Evolutionary conservation across 2,888 invertebrate species (phyloP), one percentile per base, ranked within the genome.

Genomic region (Stramonita haemastoma): DNA sequence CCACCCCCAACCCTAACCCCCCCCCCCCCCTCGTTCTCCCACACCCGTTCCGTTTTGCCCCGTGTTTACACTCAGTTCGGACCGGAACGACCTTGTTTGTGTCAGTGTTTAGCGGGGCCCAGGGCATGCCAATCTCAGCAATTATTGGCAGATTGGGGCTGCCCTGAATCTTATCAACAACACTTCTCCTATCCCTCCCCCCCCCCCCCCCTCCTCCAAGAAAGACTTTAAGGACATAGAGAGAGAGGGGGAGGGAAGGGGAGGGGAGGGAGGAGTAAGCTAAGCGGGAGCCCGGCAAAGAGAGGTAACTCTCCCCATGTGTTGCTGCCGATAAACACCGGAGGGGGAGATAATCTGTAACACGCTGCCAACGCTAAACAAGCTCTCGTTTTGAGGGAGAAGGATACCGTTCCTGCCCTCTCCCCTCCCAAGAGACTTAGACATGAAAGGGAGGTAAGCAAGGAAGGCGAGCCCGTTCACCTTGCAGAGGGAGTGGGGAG

Each of bases 251-350:
- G 60, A 22, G 60, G 15, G 60, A 22, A 22, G 15, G 57, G 57
- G 57, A 13, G 57, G 60, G 15, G 19, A 22, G 60, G 15, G 60
- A 22, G 15, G 60, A 19, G 60, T 15, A 22, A 22, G 60, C 19
- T 60, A 22, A 17, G 77, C 15, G 81, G 34, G 15, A 22, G 83
- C 36, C 70, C 22, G 17, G 86, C 15, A 46, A 70, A 83, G 89
- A 73, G 60, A 56, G 70, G 89, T 85, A 89, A 89, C 89, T 26
- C 36, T 26, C 85, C 32, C 89, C 89, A 89, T 56, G 89, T 89
- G 89, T 89, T 46, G 89, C 85, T 46, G 22, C 70, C 85, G 89
- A 89, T 89, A 89, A 89, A 89, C 89, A 89, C 73, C 85, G 46
- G 17, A 32, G 32, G 32, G 46, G 56, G 34, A 34, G 89, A 66